Evolutionary conservation across 2,797 vertebrate species (phyloP).

Genomic region (Falco peregrinus): DNA sequence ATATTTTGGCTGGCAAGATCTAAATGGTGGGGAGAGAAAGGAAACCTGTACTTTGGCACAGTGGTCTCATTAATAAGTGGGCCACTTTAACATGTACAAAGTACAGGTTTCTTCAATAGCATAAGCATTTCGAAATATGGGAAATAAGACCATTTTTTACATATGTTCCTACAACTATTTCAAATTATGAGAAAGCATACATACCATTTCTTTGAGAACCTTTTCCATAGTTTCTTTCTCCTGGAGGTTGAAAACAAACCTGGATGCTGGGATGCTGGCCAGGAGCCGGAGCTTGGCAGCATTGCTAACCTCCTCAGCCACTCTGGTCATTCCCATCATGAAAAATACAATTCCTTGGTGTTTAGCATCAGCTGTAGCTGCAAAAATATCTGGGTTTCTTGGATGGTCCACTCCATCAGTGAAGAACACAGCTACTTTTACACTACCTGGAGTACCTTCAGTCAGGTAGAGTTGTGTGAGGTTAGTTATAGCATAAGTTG

Average conservation of each 20-base stretch:
- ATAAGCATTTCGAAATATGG: neutral
- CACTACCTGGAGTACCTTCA: slow-evolving; percentile 79
- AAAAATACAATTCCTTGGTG: slow-evolving; percentile 90
- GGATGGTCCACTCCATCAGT: slow-evolving; percentile 89
- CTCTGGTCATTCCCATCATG: slow-evolving; percentile 85
- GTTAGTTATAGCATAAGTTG: slow-evolving; percentile 92
- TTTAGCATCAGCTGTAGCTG: slow-evolving; percentile 88
- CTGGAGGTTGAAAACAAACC: slow-evolving; percentile 87
- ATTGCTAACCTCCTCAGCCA: slow-evolving; percentile 85
- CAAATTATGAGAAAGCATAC: slow-evolving; percentile 52
- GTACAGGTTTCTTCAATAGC: neutral
- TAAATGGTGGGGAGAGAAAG: neutral
- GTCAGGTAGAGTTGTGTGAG: slow-evolving; percentile 88
- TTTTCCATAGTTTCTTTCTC: slow-evolving; percentile 82
- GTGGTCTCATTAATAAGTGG: neutral
- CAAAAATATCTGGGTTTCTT: slow-evolving; percentile 92
- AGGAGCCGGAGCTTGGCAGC: slow-evolving; percentile 85
- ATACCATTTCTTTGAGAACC: slow-evolving; percentile 85
- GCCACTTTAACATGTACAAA: neutral
- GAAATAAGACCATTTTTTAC: neutral
- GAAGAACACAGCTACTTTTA: slow-evolving; percentile 86
- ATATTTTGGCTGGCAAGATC: neutral
- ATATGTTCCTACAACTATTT: neutral
- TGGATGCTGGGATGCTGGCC: slow-evolving; percentile 84
- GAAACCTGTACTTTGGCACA: neutral